Evolutionary conservation across 2,113 vertebrate species (phyloP).

Genomic region (Catharus fuscescens): DNA sequence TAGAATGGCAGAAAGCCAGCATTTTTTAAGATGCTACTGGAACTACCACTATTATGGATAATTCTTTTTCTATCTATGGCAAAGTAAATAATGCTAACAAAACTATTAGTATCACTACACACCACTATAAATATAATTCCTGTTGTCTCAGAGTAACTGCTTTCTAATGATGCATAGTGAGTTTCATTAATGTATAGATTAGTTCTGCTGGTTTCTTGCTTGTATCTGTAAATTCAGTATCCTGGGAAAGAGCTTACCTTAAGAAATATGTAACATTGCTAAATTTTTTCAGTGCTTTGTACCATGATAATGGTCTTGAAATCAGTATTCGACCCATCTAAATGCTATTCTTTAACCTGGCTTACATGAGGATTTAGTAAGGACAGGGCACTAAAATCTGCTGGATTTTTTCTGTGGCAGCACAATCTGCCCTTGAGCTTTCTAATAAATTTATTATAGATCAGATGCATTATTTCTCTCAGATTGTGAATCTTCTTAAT

Average conservation of each 20-base stretch:
- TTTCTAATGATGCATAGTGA: neutral
- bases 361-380: neutral
- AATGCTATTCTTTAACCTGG: neutral
- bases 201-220: neutral
- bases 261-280: neutral
- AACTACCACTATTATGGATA: neutral
- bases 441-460: neutral
- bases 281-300: neutral
- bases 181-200: slow-evolving; percentile 47
- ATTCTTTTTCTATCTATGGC: neutral
- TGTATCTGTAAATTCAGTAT: slow-evolving; percentile 29
- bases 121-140: neutral
- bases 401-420: neutral
- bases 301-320: neutral
- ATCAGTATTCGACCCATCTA: slow-evolving; percentile 6
- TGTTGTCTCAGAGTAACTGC: neutral
- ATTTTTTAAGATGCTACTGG: neutral
- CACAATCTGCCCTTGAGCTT: neutral
- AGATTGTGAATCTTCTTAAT: neutral
- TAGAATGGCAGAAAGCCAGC: neutral
- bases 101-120: neutral
- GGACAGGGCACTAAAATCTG: neutral
- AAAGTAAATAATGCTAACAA: neutral
- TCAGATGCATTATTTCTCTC: neutral
- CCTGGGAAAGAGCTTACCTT: neutral